phyloP scores from a whole-genome alignment of 2,113 vertebrate species.

The Raja brachyura region DNA sequence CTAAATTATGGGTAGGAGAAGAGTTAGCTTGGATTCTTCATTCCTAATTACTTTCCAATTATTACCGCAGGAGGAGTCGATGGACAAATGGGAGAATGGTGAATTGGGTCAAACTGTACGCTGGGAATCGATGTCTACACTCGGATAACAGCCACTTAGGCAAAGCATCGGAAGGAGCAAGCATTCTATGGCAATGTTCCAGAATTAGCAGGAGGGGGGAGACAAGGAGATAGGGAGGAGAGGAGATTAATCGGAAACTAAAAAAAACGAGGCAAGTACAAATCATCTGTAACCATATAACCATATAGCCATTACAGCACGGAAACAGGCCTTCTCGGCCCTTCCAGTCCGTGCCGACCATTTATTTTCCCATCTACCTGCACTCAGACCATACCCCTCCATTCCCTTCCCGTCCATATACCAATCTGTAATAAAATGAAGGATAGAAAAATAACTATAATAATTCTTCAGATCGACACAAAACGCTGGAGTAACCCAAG shows the following conservation, averaged over 20 bases:
- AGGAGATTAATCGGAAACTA: background rate
- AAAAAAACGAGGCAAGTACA: background rate
- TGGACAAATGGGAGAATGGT: background rate
- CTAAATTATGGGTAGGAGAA: background rate
- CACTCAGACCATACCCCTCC: too few species aligned
- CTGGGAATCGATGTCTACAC: background rate
- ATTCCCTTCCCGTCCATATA: too few species aligned
- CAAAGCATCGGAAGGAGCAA: background rate
- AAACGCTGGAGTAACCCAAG: too few species aligned
- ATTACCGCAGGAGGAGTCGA: background rate
- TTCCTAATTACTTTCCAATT: background rate
- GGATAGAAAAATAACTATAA: background rate
- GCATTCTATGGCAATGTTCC: background rate
- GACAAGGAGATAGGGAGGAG: background rate
- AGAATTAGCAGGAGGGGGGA: background rate
- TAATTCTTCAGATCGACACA: background rate
- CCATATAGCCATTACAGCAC: too few species aligned
- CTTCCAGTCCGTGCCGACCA: too few species aligned
- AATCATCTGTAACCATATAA: background rate
- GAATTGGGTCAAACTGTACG: background rate
- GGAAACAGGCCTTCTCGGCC: too few species aligned
- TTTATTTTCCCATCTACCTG: too few species aligned
- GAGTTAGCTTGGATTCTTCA: background rate
- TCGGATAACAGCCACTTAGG: background rate
- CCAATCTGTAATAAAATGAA: background rate